A percentile compares a stretch with the other conserved stretches of the same genome.
Conservation (phyloP, 1,140 invertebrate species). For the Habropoda laboriosa region DNA sequence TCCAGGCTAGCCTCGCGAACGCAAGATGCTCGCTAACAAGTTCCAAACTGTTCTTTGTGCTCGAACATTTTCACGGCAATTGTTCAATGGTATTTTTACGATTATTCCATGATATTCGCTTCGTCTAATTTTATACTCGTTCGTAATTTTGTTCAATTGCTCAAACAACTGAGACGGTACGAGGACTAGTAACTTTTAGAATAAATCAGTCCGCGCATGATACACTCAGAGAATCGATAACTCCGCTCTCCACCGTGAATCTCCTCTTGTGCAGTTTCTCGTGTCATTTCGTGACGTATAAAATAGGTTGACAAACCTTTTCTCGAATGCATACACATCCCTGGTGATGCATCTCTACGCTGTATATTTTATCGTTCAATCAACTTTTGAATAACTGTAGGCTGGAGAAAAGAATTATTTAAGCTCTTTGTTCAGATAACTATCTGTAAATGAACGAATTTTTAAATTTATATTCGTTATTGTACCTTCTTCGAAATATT, state of each 20-base stretch:
- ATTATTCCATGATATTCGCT: neutral
- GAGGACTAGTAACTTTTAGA: neutral
- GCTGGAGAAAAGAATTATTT: no score
- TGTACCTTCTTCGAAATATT: neutral
- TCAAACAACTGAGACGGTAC: no score
- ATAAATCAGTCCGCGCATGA: neutral
- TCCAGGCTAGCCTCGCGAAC: neutral
- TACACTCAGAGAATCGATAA: constrained; percentile 28
- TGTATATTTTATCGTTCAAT: no score
- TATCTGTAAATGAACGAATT: no score
- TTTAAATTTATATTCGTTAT: no score
- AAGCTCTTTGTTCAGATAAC: no score
- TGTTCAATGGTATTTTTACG: constrained; percentile 50
- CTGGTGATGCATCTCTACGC: no score
- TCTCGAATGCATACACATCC: no score
- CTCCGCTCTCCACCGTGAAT: neutral
- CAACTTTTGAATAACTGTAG: no score
- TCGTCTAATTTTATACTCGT: neutral
- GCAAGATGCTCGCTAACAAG: constrained; percentile 55
- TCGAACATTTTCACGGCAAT: constrained; percentile 17
- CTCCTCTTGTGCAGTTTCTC: neutral
- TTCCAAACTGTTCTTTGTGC: constrained; percentile 24
- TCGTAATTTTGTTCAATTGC: no score
- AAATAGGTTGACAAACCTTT: no score
- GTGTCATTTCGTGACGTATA: no score